Percentiles rank a stretch among this genome's conserved stretches.
These are phyloP conservation scores for Chroicocephalus ridibundus DNA, from an alignment of 2,113 vertebrate species.

Conservation along the genomic window DNA sequence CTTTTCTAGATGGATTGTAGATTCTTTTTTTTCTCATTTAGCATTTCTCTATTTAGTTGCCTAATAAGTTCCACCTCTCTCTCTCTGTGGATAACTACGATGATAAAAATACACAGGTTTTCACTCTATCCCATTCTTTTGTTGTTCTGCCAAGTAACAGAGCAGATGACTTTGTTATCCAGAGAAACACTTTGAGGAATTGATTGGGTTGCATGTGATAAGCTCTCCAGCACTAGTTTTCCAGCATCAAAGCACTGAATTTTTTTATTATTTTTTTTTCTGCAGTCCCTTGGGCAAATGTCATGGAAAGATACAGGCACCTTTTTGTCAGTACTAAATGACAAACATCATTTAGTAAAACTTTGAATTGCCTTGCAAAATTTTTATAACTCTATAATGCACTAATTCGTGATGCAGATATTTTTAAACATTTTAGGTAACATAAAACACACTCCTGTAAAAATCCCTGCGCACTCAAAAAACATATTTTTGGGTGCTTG, in stretches of 20 bases:
- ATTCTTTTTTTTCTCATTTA: neutral
- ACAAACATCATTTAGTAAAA: neutral
- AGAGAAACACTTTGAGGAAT: constrained; percentile 26
- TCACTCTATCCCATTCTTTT: neutral
- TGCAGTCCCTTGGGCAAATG: neutral
- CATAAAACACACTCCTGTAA: neutral
- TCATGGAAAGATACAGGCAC: neutral
- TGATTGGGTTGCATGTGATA: constrained; percentile 14
- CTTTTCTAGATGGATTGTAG: neutral
- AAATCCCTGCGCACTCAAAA: neutral
- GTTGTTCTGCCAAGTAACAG: constrained; percentile 8
- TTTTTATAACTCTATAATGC: neutral
- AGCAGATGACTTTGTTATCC: neutral
- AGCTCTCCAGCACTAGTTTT: neutral
- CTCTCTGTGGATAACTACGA: neutral
- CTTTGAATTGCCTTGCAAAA: neutral
- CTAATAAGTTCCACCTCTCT: neutral
- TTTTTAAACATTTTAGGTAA: neutral
- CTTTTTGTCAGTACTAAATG: neutral
- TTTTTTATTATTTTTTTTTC: neutral
- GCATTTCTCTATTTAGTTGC: neutral
- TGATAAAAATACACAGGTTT: constrained; percentile 4
- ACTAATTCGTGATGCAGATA: neutral
- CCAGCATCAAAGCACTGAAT: neutral
- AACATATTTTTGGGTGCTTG: neutral